Percentiles rank a stretch among this genome's conserved stretches.
Evolutionary conservation across 2,113 vertebrate species (phyloP).

Genomic region (Chelonoidis abingdonii): DNA sequence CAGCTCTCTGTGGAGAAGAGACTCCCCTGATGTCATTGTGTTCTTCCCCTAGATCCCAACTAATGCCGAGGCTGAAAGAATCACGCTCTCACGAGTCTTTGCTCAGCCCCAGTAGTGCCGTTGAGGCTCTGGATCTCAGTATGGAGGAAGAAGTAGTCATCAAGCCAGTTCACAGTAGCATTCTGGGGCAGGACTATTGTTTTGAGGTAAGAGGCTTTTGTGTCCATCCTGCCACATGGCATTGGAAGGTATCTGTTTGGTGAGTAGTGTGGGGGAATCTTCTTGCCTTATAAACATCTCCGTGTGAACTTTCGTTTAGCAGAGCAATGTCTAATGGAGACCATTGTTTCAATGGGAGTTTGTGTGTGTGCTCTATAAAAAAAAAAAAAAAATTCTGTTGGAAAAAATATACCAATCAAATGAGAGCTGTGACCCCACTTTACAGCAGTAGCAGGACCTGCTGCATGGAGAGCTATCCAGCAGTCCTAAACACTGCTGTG

Average conservation of each 20-base stretch:
- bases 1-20: background rate
- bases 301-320: background rate
- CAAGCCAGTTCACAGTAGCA: constrained; percentile 98
- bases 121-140: constrained; percentile 98
- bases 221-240: fast-evolving
- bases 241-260: background rate
- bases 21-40: fast-evolving
- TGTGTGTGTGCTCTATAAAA: background rate
- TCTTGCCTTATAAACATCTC: background rate
- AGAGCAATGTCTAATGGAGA: background rate
- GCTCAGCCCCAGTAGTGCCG: constrained; percentile 97
- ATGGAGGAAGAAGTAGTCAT: constrained; percentile 99
- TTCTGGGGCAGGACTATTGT: constrained; percentile 97
- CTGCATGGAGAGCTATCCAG: background rate
- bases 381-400: background rate
- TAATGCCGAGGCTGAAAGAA: constrained; percentile 99
- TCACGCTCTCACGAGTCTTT: constrained; percentile 99
- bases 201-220: constrained; percentile 88
- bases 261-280: background rate
- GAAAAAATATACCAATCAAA: background rate
- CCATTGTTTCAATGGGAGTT: background rate
- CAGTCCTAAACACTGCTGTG: background rate
- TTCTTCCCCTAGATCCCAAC: constrained; percentile 90
- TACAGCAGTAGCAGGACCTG: background rate
- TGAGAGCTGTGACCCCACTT: background rate